Evolutionary conservation across 1,140 invertebrate genomes (phyloP), one percentile per base, ranked within the genome.

Genomic region (Adoxophyes honmai): DNA sequence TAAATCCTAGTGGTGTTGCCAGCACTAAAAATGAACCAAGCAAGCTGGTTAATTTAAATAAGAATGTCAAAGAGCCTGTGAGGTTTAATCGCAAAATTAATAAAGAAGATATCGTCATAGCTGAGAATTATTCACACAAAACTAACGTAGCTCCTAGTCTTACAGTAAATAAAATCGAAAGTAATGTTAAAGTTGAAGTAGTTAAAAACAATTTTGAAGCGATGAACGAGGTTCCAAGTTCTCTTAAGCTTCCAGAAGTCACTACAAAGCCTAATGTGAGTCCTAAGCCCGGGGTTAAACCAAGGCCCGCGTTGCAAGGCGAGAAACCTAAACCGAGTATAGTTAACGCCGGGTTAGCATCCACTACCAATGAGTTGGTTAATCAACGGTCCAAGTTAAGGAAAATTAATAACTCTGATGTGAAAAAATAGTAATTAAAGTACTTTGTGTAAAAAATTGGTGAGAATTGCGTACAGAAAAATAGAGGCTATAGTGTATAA

Each of bases 271-370:
- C 42, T 28, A 48, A 48, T 21, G 1, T 28, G 8, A 48, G 42
- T 28, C 42, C 21, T 0, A 48, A 48, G 21, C 42, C 42, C 7
- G 16, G 42, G 2, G 18, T 48, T 10, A 48, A 11, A 11, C n/a
- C 42, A 6, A 48, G 21, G 6, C 42, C 42, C 52, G 2, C 59
- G 9, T 48, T 52, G 15, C 33, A 15, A 21, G 34, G 42, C 14
- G 54, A 56, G 48, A 75, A 72, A 70, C 55, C 64, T 39, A 78
- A 74, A 64, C 35, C 92, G 48, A 90, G 92, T 71, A 95, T 95
- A 65, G 91, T 92, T 57, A 92, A 92, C 52, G 90, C 91, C 15
- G 91, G 91, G 69, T 86, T 95, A 59, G 86, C 94, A 18, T 95
- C 92, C 1, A 95, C 94, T 13, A 95, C 94, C 34, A 95, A 95